Base-by-base conservation (phyloP, 2,888 invertebrate genomes). In the Dicyrtomina minuta region DNA sequence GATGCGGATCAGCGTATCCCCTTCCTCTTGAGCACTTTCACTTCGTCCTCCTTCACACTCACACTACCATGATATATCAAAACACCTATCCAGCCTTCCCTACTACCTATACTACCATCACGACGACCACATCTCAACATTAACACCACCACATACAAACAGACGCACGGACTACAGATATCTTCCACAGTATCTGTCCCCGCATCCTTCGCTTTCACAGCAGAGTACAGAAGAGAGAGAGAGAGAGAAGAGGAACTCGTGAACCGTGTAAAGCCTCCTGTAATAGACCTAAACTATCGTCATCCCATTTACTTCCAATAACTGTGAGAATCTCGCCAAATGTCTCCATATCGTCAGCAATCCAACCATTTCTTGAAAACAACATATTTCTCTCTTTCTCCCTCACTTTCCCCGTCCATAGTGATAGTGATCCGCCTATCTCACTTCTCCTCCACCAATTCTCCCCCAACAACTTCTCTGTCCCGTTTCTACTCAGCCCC, bases 271-370 rank as follows among this genome's bases (percentile, higher is more conserved):
- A 66, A 66, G 56, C 53, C 66, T 56, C 58, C 69, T 66, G 72
- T 76, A 76, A 76, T 76, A 76, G 74, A 72, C 62, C 66, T 53
- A 66, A 72, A 72, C 74, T 72, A 73, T 76, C 74, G 75, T 77
- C 75, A 77, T 76, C 74, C 77, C 75, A 75, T 76, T 77, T 77
- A 72, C 74, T 69, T 75, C 65, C 75, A 77, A 75, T 75, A 77
- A 77, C 75, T 75, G 77, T 77, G 77, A 74, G 77, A 77, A 76
- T 71, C 56, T 59, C 51, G 71, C 75, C 77, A 77, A 77, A 74
- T 77, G 77, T 75, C 70, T 73, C 51, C 46, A 62, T 70, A 70
- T 74, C 71, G 3, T 27, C 27, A 22, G 24, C 55, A 17, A 58
- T 58, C 58, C 58, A 39, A 58, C 58, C 58, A 58, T 58, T 26